Conservation (phyloP, 2,888 invertebrate species). For the Chrysodeixis includens region DNA sequence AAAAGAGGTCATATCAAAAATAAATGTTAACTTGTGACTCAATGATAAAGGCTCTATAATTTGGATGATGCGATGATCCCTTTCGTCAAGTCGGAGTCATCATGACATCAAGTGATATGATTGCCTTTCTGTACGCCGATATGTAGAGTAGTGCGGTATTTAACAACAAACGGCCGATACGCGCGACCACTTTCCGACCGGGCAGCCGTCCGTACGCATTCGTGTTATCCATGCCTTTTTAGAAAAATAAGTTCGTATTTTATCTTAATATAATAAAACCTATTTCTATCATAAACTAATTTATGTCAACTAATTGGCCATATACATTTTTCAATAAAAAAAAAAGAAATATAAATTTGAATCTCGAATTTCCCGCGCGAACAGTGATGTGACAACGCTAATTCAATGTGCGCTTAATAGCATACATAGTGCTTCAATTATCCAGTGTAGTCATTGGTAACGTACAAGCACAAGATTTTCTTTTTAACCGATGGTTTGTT, state of each 20-base stretch:
- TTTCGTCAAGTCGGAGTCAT: slow-evolving; percentile 43
- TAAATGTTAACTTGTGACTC: background rate
- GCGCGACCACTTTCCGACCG: slow-evolving; percentile 83
- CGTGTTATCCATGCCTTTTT: slow-evolving; percentile 62
- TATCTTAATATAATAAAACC: slow-evolving; percentile 11
- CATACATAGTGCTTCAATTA: slow-evolving; percentile 69
- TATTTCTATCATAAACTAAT: slow-evolving; percentile 6
- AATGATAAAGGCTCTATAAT: slow-evolving; percentile 7
- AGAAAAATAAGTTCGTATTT: slow-evolving; percentile 68
- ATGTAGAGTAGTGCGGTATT: slow-evolving; percentile 87
- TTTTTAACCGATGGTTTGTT: slow-evolving; percentile 79
- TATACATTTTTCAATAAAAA: slow-evolving; percentile 9
- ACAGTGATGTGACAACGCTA: slow-evolving; percentile 57
- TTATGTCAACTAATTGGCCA: background rate
- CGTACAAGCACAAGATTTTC: slow-evolving; percentile 75
- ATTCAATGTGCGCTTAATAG: slow-evolving; percentile 12
- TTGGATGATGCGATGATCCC: slow-evolving; percentile 21
- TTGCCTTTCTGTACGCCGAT: slow-evolving; percentile 76
- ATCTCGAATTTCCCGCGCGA: slow-evolving; percentile 64
- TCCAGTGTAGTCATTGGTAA: slow-evolving; percentile 73
- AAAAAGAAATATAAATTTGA: slow-evolving; percentile 43
- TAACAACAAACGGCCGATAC: slow-evolving; percentile 82
- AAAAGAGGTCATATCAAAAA: background rate
- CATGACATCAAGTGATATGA: slow-evolving; percentile 51
- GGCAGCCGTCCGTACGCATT: slow-evolving; percentile 80